Evolutionary conservation across 2,888 invertebrate genomes (phyloP).

Genomic region (Bhutanitis thaidina): DNA sequence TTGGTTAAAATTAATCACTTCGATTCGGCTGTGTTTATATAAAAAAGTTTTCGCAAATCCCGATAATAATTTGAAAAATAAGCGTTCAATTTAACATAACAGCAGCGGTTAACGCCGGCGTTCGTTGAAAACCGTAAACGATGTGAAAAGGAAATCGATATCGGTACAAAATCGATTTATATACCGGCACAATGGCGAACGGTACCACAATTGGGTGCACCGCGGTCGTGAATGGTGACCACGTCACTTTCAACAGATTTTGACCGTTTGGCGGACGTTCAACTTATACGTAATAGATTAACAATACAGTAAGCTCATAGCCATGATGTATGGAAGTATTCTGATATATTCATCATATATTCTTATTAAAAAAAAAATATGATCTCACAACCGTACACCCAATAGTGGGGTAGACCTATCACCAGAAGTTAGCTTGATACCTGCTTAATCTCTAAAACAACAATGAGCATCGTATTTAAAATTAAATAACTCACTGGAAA

Average conservation of each 20-base stretch:
- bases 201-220: constrained; percentile 1
- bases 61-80: background rate
- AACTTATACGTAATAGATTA: background rate
- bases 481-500: too few relatives aligned
- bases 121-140: constrained; percentile 3
- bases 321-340: too few relatives aligned
- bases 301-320: background rate
- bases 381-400: too few relatives aligned
- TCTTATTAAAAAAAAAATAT: too few relatives aligned
- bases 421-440: too few relatives aligned
- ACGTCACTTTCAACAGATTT: background rate
- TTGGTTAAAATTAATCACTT: too few relatives aligned
- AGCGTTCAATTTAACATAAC: background rate
- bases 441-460: too few relatives aligned
- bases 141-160: constrained; percentile 9
- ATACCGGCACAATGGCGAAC: constrained; percentile 7
- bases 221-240: background rate
- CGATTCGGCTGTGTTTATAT: too few relatives aligned
- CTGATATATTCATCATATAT: too few relatives aligned
- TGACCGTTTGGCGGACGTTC: background rate
- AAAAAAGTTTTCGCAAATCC: too few relatives aligned
- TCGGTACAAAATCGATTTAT: constrained; percentile 15
- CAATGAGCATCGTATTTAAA: too few relatives aligned
- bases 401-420: too few relatives aligned
- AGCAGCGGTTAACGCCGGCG: background rate